These are phyloP conservation scores for Erebia aethiops DNA, from an alignment of 2,888 invertebrate species.

Conservation along the genomic window DNA sequence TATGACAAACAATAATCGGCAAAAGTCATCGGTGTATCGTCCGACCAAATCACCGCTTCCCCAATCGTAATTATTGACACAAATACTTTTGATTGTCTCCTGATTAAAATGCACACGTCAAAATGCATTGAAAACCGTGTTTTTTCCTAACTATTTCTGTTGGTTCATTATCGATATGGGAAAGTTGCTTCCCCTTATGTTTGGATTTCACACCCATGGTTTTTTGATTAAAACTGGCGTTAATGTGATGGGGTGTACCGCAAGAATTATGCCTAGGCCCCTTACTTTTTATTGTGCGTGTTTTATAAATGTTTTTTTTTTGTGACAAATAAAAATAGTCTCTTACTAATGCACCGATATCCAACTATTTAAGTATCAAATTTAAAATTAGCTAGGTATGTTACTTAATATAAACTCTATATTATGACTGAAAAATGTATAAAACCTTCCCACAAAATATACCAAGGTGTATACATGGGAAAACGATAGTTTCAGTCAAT, in stretches of 20 bases:
- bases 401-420: too few species aligned
- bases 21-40: conserved; percentile 57
- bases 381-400: too few species aligned
- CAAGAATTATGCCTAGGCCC: conserved; percentile 70
- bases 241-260: conserved; percentile 69
- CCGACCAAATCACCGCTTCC: conserved; percentile 56
- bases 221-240: conserved; percentile 77
- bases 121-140: conserved; percentile 59
- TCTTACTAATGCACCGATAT: not conserved
- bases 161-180: conserved; percentile 80
- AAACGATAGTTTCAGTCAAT: conserved; percentile 16
- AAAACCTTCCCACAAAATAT: not conserved
- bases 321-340: conserved; percentile 29
- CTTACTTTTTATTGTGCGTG: conserved; percentile 51
- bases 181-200: conserved; percentile 72
- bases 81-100: conserved; percentile 66
- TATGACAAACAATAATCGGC: conserved; percentile 58
- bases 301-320: conserved; percentile 31
- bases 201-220: conserved; percentile 79
- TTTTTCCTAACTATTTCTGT: conserved; percentile 67
- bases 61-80: conserved; percentile 64
- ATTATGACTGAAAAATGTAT: not conserved
- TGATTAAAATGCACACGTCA: conserved; percentile 65
- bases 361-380: not conserved
- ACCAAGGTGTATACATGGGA: not conserved